Base-by-base conservation (phyloP, 1,140 invertebrate genomes). In the Meteorus sp. region DNA sequence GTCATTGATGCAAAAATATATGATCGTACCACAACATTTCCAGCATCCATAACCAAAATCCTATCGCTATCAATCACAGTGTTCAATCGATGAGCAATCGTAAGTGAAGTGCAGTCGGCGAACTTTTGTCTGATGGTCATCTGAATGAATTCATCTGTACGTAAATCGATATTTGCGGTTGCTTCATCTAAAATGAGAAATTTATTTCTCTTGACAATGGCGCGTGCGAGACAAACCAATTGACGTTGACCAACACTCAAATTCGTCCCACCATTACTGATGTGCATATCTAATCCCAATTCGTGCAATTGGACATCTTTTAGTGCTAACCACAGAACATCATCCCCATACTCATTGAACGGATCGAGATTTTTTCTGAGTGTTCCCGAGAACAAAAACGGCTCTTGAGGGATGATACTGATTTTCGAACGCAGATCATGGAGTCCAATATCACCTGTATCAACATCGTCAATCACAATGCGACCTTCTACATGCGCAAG, bases 321-420 rank as follows among this genome's bases (percentile, higher is more conserved):
- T 22, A 97, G 79, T 1, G 90, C 91, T 64, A 83, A 80, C 93
- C 93, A 95, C 1, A 96, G 74, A 67, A 92, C 64, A 74, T 85
- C 82, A 68, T 96, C 93, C 31, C 75, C 77, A 67, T 88, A 88
- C 25, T 82, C 60, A 7, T 88, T 83, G 68, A 94, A 94, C 0
- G 94, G 93, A 81, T 96, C 94, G 60, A 97, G 80, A 77, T 97
- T 96, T 69, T 87, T 88, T 17, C 94, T 82, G 59, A 95, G 71
- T 5, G 86, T 87, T 0, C 91, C 93, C 1, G 91, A 90, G 72
- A 95, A 96, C 1, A 95, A 72, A 8, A 95, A 88, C 0, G 93
- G 93, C 64, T 91, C 91, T 76, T 95, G 91, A 1, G 91, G 91
- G 59, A 94, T 92, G 23, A 93, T 91, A 15, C 90, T 89, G 29